phyloP scores from a whole-genome alignment of 2,113 vertebrate genomes.

The Aythya baeri region DNA sequence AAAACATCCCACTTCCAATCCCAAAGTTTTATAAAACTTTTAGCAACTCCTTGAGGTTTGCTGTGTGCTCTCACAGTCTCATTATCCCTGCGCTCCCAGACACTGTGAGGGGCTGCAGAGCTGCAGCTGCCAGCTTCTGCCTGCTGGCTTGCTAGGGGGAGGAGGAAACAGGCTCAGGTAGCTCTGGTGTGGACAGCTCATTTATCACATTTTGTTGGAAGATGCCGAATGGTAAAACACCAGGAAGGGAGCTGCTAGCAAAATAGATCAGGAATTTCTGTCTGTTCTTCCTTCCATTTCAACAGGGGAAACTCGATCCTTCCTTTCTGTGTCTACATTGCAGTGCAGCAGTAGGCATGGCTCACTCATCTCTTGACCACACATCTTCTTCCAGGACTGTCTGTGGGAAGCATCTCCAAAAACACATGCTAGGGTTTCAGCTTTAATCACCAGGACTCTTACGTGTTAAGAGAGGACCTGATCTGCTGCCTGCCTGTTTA shows the following conservation, averaged over 20 bases:
- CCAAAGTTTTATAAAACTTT: not conserved
- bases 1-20: not conserved
- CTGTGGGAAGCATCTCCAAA: not conserved
- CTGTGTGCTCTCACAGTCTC: not conserved
- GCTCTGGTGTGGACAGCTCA: not conserved
- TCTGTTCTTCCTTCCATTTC: not conserved
- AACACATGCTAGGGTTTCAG: not conserved
- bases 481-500: not conserved
- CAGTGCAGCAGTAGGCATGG: not conserved
- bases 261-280: not conserved
- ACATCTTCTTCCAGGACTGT: not conserved
- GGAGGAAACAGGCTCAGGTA: rapidly evolving
- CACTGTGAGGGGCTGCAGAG: not conserved
- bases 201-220: not conserved
- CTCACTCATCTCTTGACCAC: not conserved
- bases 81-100: not conserved
- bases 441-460: not conserved
- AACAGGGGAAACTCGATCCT: not conserved
- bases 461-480: not conserved
- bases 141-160: not conserved
- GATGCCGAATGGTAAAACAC: not conserved
- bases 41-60: not conserved
- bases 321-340: not conserved
- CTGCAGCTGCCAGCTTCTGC: not conserved
- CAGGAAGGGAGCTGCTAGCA: not conserved